Evolutionary conservation across 2,797 vertebrate genomes (phyloP).

Genomic region (Coregonus sp.): DNA sequence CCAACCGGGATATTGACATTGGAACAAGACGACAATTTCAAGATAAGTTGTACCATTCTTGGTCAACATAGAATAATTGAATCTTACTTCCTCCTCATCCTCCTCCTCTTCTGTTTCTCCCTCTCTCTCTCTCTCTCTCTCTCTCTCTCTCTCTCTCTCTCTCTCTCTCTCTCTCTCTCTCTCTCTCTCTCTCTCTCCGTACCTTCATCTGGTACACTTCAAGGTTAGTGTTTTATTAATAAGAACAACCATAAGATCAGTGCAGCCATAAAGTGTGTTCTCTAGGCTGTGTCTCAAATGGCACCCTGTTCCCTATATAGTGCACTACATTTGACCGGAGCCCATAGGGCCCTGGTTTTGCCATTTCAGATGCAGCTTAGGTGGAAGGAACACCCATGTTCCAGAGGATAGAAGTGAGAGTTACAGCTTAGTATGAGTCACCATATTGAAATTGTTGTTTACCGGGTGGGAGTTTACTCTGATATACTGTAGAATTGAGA

Average conservation of each 20-base stretch:
- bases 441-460: no score
- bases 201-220: not conserved
- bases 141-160: no score
- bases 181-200: not conserved
- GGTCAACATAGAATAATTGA: not conserved
- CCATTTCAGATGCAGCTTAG: not conserved
- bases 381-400: not conserved
- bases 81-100: not conserved
- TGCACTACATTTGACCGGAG: no score
- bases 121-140: no score
- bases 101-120: no score
- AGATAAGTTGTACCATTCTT: not conserved
- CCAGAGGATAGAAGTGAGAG: not conserved
- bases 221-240: not conserved
- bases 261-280: not conserved
- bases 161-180: no score
- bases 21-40: not conserved
- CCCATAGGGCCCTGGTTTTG: no score
- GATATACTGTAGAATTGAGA: no score
- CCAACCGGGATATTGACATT: not conserved
- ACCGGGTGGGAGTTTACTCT: no score
- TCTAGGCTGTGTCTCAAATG: no score
- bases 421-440: no score
- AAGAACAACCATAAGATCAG: not conserved
- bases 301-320: no score